These are phyloP conservation scores for Beroe forskalii DNA, from an alignment of 37 sponge, comb jelly and placozoan species.

Conservation along the genomic window DNA sequence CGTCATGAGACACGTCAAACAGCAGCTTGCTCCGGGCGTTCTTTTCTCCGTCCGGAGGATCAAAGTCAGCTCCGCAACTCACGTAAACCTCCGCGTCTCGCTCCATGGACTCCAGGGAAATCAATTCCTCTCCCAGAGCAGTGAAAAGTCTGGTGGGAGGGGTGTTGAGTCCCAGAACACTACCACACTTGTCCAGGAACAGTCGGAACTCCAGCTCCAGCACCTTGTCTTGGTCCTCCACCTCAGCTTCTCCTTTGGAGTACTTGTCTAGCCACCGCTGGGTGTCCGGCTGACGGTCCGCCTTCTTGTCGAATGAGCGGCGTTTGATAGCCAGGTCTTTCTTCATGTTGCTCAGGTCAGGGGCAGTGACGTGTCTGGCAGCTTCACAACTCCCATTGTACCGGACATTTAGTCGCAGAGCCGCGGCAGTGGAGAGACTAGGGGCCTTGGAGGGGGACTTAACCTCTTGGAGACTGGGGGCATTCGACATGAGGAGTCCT, in stretches of 20 bases:
- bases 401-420: slow-evolving; percentile 11
- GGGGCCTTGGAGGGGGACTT: slow-evolving; percentile 2
- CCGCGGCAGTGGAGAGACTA: neutral
- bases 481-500: slow-evolving; percentile 11
- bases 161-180: neutral
- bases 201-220: slow-evolving; percentile 49
- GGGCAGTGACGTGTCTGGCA: neutral
- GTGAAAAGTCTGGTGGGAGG: slow-evolving; percentile 19
- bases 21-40: slow-evolving; percentile 5
- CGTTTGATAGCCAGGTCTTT: slow-evolving; percentile 62
- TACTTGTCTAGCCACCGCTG: slow-evolving; percentile 43
- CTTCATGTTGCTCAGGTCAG: slow-evolving; percentile 62
- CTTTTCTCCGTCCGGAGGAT: slow-evolving; percentile 26
- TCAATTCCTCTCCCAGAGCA: slow-evolving; percentile 15
- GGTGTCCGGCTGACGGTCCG: slow-evolving; percentile 43
- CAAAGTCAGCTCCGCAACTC: slow-evolving; percentile 33
- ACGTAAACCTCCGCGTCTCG: slow-evolving; percentile 40
- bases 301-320: neutral
- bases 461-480: neutral
- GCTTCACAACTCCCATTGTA: slow-evolving; percentile 35
- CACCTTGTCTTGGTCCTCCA: slow-evolving; percentile 43
- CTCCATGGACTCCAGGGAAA: slow-evolving; percentile 34
- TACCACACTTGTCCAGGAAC: slow-evolving; percentile 60
- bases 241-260: neutral
- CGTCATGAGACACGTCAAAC: neutral